Conservation (phyloP, 2,113 vertebrate genomes). For the Talpa occidentalis region DNA sequence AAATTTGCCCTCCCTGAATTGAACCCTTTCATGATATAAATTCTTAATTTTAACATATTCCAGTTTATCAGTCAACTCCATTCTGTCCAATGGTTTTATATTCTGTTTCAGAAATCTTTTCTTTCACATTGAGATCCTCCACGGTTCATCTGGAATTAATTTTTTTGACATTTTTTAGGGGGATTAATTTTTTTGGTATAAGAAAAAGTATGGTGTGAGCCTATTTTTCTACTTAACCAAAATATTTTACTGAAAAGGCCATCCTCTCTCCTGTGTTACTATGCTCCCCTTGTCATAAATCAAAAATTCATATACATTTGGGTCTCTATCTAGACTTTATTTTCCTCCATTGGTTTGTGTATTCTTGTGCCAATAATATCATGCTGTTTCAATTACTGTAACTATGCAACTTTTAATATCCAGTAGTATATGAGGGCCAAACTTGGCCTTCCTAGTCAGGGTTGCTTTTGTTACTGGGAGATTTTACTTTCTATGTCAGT, state of each 20-base stretch:
- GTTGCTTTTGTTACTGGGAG: background rate
- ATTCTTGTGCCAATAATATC: background rate
- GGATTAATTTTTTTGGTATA: background rate
- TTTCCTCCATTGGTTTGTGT: background rate
- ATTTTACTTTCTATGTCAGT: background rate
- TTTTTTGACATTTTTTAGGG: background rate
- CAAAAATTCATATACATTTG: background rate
- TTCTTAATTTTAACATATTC: conserved; percentile 11
- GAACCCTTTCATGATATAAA: background rate
- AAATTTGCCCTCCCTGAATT: background rate
- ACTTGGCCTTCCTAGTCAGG: background rate
- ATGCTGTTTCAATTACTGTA: background rate
- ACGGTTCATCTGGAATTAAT: background rate
- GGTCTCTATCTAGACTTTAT: background rate
- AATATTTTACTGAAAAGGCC: background rate
- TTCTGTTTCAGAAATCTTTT: conserved; percentile 6
- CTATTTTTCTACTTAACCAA: background rate
- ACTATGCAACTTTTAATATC: background rate
- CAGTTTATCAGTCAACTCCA: background rate
- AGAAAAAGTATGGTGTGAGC: background rate
- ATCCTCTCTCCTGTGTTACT: background rate
- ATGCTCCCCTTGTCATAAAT: background rate
- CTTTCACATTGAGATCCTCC: background rate
- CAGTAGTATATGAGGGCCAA: background rate
- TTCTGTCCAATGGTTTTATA: background rate